Evolutionary conservation across 37 sponge, comb jelly and placozoan genomes (phyloP).

Genomic region (Cliona cf. orientalis): DNA sequence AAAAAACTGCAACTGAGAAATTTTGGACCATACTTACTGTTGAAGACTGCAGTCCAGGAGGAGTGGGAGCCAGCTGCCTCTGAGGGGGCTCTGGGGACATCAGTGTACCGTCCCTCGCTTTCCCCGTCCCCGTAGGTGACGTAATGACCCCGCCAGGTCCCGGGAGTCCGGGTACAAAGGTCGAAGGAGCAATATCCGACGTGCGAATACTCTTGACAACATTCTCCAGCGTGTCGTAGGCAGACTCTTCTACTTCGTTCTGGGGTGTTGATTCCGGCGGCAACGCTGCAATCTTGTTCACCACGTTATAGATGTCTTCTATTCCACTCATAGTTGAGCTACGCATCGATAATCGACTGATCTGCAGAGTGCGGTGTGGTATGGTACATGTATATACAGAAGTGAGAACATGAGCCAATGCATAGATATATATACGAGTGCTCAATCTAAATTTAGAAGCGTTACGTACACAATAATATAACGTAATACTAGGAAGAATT

Average conservation of each 20-base stretch:
- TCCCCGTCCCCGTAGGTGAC: too few relatives aligned
- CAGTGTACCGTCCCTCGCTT: too few relatives aligned
- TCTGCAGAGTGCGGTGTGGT: slow-evolving; percentile 19
- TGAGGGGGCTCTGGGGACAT: too few relatives aligned
- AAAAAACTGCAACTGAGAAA: too few relatives aligned
- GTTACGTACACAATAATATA: too few relatives aligned
- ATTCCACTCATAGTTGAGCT: neutral
- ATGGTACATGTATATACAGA: neutral
- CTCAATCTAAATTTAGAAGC: neutral
- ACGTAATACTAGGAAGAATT: too few relatives aligned
- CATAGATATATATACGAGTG: neutral
- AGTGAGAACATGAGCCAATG: neutral
- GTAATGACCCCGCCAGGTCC: too few relatives aligned
- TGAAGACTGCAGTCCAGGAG: too few relatives aligned
- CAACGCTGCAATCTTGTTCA: slow-evolving; percentile 7
- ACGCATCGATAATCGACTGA: slow-evolving; percentile 1
- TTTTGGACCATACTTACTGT: too few relatives aligned
- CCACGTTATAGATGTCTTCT: slow-evolving; percentile 29
- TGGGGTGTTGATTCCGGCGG: neutral
- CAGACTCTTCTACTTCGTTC: neutral
- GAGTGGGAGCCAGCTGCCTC: too few relatives aligned
- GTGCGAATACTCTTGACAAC: slow-evolving; percentile 27
- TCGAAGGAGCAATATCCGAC: too few relatives aligned
- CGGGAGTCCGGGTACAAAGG: too few relatives aligned
- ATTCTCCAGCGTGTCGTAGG: slow-evolving; percentile 37